A percentile compares a stretch with the other conserved stretches of the same genome.
Evolutionary conservation across 2,113 vertebrate species (phyloP).

Genomic region (Pluvialis apricaria): DNA sequence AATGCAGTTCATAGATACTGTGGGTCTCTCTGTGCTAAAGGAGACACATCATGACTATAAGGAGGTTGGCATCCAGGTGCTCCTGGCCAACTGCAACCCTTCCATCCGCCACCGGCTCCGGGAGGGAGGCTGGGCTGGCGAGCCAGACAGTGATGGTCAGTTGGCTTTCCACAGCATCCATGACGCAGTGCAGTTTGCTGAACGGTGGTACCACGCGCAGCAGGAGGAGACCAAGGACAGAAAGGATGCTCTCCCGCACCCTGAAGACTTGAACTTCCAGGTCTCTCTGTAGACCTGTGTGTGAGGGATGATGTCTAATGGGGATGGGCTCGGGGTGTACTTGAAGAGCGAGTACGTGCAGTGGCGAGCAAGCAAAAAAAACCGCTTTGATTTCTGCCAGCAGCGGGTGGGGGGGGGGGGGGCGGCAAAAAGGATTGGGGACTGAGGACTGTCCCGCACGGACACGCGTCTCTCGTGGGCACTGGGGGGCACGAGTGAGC

Average conservation of each 20-base stretch:
- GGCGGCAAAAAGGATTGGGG: not conserved
- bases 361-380: not conserved
- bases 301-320: not conserved
- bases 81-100: slow-evolving; percentile 80
- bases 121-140: slow-evolving; percentile 70
- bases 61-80: slow-evolving; percentile 70
- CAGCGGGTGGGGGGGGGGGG: not conserved
- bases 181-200: slow-evolving; percentile 54
- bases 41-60: slow-evolving; percentile 76
- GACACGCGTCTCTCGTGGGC: not conserved
- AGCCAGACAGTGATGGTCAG: not conserved
- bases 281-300: not conserved
- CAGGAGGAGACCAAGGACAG: not conserved
- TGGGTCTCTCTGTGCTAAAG: slow-evolving; percentile 77
- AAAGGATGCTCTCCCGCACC: not conserved
- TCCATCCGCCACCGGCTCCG: slow-evolving; percentile 74
- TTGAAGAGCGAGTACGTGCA: not conserved
- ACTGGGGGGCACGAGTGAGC: not conserved
- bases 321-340: not conserved
- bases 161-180: slow-evolving; percentile 73
- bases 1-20: slow-evolving; percentile 81
- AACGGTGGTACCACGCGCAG: not conserved
- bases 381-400: not conserved
- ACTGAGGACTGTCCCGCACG: not conserved
- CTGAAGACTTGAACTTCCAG: not conserved